Conservation (phyloP, 2,113 vertebrate species). For the Rhodinocichla rosea region DNA sequence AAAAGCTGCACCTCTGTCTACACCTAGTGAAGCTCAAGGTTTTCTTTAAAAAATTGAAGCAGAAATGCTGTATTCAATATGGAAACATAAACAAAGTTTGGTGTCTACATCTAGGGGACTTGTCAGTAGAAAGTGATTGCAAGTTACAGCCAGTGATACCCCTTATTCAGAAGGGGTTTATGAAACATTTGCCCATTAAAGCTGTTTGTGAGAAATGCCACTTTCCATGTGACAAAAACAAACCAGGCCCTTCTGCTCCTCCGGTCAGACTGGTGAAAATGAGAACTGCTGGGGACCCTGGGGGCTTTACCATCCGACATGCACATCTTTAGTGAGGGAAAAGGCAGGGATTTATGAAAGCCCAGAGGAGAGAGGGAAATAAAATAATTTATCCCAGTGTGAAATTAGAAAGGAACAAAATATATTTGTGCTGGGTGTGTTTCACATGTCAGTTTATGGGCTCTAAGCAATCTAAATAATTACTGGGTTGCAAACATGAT, state of each 20-base stretch:
- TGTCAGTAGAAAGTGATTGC: background rate
- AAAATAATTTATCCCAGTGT: background rate
- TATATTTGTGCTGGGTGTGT: background rate
- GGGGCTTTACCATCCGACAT: background rate
- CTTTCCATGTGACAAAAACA: background rate
- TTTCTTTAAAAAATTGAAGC: background rate
- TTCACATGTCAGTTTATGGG: background rate
- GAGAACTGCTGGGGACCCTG: background rate
- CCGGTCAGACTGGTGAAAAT: background rate
- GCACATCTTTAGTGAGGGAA: background rate
- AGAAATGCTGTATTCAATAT: background rate
- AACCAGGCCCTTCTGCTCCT: background rate
- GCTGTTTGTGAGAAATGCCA: background rate
- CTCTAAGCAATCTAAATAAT: slow-evolving; percentile 37
- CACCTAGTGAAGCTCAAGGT: background rate
- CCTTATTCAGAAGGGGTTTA: background rate
- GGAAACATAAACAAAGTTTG: background rate
- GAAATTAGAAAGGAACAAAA: background rate
- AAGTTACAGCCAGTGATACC: background rate
- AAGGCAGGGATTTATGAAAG: background rate
- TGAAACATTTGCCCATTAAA: background rate
- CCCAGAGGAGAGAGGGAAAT: background rate
- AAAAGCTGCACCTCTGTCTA: background rate
- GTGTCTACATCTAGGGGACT: background rate
- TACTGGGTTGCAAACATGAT: background rate